phyloP scores from a whole-genome alignment of 2,113 vertebrate genomes.

The Rhynchopsitta pachyrhyncha region DNA sequence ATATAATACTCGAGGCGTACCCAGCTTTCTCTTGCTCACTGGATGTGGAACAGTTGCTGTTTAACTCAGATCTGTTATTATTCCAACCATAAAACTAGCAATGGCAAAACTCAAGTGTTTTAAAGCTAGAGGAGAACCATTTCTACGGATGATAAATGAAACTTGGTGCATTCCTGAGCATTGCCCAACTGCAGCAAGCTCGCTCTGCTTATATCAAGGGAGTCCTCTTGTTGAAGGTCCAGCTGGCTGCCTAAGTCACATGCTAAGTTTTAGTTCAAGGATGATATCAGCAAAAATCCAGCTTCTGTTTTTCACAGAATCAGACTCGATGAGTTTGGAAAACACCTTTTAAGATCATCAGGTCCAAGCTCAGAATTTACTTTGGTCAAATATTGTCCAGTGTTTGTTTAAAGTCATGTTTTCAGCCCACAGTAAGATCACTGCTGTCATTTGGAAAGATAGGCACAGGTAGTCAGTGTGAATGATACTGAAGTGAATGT shows the following conservation, averaged over 20 bases:
- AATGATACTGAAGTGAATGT: neutral
- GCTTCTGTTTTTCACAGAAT: neutral
- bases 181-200: neutral
- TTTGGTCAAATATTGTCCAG: neutral
- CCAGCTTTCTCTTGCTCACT: neutral
- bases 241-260: neutral
- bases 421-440: neutral
- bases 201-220: neutral
- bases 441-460: neutral
- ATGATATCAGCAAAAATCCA: neutral
- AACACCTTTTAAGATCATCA: neutral
- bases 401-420: neutral
- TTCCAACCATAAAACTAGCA: neutral
- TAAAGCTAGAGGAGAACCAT: neutral
- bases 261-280: neutral
- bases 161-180: neutral
- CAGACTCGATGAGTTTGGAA: neutral
- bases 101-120: neutral
- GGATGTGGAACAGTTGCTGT: neutral
- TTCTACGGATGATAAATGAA: neutral
- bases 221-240: neutral
- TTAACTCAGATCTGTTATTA: neutral
- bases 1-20: neutral
- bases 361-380: neutral
- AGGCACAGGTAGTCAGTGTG: neutral